These are phyloP conservation scores for Panthera tigris DNA, from an alignment of 2,113 vertebrate genomes.

Conservation along the genomic window DNA sequence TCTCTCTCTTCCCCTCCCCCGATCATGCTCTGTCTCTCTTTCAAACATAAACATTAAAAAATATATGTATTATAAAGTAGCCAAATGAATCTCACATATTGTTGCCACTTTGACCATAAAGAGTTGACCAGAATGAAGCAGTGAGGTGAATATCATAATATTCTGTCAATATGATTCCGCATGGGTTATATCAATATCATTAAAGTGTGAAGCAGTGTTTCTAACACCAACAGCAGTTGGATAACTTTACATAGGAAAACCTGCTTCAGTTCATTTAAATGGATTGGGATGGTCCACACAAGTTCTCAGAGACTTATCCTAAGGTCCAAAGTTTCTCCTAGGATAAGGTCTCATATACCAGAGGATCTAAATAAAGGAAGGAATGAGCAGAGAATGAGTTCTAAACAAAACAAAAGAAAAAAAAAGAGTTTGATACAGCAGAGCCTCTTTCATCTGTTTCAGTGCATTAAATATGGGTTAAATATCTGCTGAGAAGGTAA, in stretches of 20 bases:
- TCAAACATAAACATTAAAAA: too few relatives aligned
- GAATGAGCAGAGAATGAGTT: not conserved
- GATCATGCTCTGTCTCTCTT: too few relatives aligned
- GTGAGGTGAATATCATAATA: not conserved
- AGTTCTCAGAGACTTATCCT: not conserved
- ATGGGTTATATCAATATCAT: not conserved
- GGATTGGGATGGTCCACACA: accelerated
- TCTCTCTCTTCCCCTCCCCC: too few relatives aligned
- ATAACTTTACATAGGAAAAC: not conserved
- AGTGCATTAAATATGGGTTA: not conserved
- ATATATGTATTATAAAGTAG: not conserved
- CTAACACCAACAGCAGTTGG: not conserved
- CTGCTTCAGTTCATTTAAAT: not conserved
- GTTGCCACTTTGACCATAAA: not conserved
- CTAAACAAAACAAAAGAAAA: not conserved
- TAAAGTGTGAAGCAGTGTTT: not conserved
- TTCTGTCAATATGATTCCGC: not conserved
- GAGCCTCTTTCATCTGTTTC: not conserved
- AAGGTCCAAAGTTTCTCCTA: not conserved
- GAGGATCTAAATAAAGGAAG: not conserved
- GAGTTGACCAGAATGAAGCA: not conserved
- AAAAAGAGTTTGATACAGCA: not conserved
- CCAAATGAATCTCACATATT: not conserved
- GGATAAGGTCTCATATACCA: not conserved
- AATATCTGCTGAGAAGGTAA: slow-evolving; percentile 28